Conservation (phyloP, 2,888 invertebrate species). For the Xestia sexstrigata region DNA sequence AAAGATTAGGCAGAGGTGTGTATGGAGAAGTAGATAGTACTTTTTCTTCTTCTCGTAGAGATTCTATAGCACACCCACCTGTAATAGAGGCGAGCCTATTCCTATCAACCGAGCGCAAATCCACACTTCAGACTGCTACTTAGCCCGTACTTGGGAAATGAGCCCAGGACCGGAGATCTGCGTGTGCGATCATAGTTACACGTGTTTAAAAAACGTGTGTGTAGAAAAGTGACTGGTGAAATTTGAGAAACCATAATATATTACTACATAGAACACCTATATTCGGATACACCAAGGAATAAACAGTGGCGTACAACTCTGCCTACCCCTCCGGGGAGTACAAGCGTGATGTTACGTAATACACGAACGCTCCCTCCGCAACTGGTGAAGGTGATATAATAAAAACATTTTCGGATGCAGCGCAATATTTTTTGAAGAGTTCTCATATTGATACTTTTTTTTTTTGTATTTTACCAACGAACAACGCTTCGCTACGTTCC, state of each 20-base stretch:
- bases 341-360: constrained; percentile 1
- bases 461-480: neutral
- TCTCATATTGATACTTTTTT: constrained; percentile 12
- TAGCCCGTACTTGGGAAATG: neutral
- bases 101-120: neutral
- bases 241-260: neutral
- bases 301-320: neutral
- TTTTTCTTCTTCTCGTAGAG: neutral
- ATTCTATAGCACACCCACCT: neutral
- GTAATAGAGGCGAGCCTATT: neutral
- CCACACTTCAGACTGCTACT: neutral
- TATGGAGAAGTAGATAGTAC: neutral
- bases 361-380: neutral
- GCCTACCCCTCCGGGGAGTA: neutral
- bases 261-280: neutral
- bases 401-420: constrained; percentile 26
- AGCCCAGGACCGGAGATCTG: no score
- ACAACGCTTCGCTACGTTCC: neutral
- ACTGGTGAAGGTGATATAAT: neutral
- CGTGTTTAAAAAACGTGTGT: no score
- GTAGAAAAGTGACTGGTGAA: neutral
- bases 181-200: no score
- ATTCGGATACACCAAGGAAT: neutral
- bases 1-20: neutral
- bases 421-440: constrained; percentile 30